These are phyloP conservation scores for Capitella teleta DNA, from an alignment of 1,140 invertebrate species.

Conservation along the genomic window DNA sequence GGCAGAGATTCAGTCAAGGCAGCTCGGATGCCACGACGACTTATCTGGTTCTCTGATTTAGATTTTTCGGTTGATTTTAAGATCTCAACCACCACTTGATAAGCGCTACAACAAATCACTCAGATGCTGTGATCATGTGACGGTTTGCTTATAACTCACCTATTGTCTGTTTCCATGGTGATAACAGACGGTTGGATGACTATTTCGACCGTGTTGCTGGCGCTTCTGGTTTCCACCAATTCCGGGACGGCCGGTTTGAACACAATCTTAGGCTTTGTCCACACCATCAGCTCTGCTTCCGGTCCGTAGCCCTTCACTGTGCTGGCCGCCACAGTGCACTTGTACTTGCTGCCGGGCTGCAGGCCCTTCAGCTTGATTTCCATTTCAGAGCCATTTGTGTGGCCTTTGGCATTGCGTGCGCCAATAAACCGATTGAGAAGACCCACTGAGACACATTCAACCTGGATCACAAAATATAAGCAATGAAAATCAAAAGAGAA, in stretches of 20 bases:
- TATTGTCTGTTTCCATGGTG: neutral
- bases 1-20: neutral
- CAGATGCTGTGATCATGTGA: neutral
- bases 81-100: neutral
- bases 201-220: no score
- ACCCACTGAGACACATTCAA: neutral
- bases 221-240: neutral
- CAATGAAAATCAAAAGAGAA: neutral
- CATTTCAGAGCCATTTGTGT: neutral
- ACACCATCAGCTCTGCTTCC: constrained; percentile 44
- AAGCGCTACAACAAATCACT: neutral
- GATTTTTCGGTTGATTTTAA: no score
- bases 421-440: neutral
- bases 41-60: no score
- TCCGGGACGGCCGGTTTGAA: no score
- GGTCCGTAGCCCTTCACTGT: constrained; percentile 52
- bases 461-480: neutral
- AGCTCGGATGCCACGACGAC: neutral
- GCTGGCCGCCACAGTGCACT: constrained; percentile 54
- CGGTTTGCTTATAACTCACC: neutral
- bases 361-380: constrained; percentile 41
- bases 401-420: neutral
- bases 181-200: neutral
- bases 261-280: constrained; percentile 47
- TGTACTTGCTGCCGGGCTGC: constrained; percentile 60